Base-by-base conservation (phyloP, 2,888 invertebrate genomes). In the Chrysina gloriosa region DNA sequence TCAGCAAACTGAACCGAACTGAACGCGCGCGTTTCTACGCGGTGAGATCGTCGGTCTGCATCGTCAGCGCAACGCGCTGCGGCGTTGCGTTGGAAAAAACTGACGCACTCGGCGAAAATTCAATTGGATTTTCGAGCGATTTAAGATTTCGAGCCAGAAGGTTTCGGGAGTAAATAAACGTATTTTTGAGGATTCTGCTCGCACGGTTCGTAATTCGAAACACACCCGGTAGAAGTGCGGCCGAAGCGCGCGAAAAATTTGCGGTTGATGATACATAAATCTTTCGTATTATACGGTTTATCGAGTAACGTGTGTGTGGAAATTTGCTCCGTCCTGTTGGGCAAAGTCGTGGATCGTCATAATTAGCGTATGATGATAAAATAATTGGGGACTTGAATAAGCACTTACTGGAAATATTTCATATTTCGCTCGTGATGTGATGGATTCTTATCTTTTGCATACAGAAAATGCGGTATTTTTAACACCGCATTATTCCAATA, bases 1-100 rank as follows among this genome's bases (percentile, higher is more conserved):
- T 61, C 58, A 61, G 58, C 27, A 19, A 11, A 39, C n/a, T n/a
- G n/a, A 19, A 16, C 25, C 4, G 25, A 27, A 61, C 36, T 16
- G 27, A 42, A 61, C 58, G 42, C 58, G 58, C 58, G 58, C 58
- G 42, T 61, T 61, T 56, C 29, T 27, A 42, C 58, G 58, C 58
- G 16, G 6, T 39, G 9, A 36, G 56, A 58, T 58, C 16, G 42
- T 27, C 39, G 9, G 39, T 6, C 9, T 27, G 25, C 58, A 42
- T 29, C 25, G 58, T 61, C 58, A 61, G 58, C 58, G 25, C 5
- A 27, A 50, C 25, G 5, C 58, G 42, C 25, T 19, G 42, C 23
- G 6, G n/a, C n/a, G 11, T n/a, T n/a, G 31, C n/a, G n/a, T n/a
- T 7, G 31, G 23, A 27, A 58, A 42, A 61, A 42, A 61, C 4